phyloP scores from a whole-genome alignment of 2,797 vertebrate genomes.

The Sternarchorhynchus goeldii region DNA sequence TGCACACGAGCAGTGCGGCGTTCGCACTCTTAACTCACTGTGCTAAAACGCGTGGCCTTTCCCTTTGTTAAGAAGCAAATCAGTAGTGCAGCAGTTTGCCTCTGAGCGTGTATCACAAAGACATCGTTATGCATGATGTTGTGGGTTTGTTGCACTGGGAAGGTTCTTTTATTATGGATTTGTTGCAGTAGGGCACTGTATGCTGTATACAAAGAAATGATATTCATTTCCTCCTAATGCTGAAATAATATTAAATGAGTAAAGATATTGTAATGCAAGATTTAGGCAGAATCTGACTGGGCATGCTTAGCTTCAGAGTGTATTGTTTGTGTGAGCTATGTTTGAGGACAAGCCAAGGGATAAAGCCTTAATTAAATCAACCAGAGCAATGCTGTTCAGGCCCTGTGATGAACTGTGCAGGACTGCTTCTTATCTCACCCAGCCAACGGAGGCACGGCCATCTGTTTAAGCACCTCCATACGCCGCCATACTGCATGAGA shows the following conservation, averaged over 20 bases:
- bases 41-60: conserved; percentile 63
- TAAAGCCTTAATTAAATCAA: conserved; percentile 84
- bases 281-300: conserved; percentile 42
- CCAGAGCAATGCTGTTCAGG: conserved; percentile 78
- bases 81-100: conserved; percentile 63
- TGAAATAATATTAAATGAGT: conserved; percentile 64
- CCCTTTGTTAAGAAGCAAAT: conserved; percentile 66
- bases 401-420: conserved; percentile 79
- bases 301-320: conserved; percentile 46
- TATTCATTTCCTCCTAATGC: neutral
- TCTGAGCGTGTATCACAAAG: conserved; percentile 59
- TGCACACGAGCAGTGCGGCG: conserved; percentile 72
- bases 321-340: conserved; percentile 49
- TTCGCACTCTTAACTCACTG: conserved; percentile 75
- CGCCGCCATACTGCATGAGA: conserved; percentile 76
- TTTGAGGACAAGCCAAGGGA: conserved; percentile 70
- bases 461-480: conserved; percentile 80
- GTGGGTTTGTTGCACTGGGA: neutral
- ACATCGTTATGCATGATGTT: conserved; percentile 60
- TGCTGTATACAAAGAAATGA: neutral
- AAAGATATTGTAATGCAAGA: conserved; percentile 54
- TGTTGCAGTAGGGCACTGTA: conserved; percentile 26
- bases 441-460: conserved; percentile 77
- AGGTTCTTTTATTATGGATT: neutral
- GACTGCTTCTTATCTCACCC: conserved; percentile 73